Evolutionary conservation across 2,888 invertebrate genomes (phyloP), one percentile per base, ranked within the genome.

Genomic region (Tryphoninae sp.): DNA sequence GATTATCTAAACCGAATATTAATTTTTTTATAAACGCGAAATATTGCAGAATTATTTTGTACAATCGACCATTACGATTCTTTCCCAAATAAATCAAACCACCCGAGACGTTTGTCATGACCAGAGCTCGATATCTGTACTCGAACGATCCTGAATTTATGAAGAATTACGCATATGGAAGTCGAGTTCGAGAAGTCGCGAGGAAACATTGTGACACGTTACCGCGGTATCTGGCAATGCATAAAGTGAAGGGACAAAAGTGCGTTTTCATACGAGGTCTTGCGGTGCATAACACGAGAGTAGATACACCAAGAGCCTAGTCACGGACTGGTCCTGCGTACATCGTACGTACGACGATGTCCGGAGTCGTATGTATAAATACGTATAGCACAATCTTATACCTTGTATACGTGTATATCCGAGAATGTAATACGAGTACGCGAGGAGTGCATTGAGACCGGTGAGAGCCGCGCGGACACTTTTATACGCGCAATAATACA

Each of bases 401-500:
- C 13, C 11, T 9, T 22, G 49, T 49, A 19, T 42, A 58, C 4
- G 16, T 26, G 40, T 40, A 16, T 53, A 55, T 62, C 53, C 58
- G 77, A 33, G 51, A 33, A 65, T 49, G 67, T 75, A 76, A 68
- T 62, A 62, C 59, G 53, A 59, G 40, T 62, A 33, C 58, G 67
- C 59, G 61, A 73, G 67, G 61, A 73, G 67, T 61, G 51, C 78
- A 53, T 59, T 42, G 67, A 72, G 42, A 73, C 65, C 67, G 59
- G 73, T 23, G 67, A 74, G 79, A 61, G 61, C 42, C 40, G 33
- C 67, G 26, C 61, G 55, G 33, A 74, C 68, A 69, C 59, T 76
- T 74, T 76, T 77, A 68, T 74, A 74, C 53, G 72, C 74, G 78
- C 80, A 78, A 74, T 68, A 81, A 80, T 74, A 72, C 77, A 75